Base-by-base conservation (phyloP, 2,888 invertebrate species). In the Meliscaeva auricollis region DNA sequence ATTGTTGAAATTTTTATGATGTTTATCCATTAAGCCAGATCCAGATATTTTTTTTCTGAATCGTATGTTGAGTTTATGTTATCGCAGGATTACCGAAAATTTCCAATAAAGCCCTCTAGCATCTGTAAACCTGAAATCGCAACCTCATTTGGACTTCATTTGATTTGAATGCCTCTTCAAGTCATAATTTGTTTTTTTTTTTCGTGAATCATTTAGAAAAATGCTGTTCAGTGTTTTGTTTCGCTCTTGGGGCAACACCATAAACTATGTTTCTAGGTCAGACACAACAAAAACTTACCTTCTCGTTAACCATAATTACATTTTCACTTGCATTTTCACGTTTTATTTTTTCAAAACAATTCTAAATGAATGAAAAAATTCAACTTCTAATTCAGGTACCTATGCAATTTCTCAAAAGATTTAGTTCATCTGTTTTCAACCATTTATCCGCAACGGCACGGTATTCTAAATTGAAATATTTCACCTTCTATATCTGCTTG, bases 371-470 rank as follows among this genome's bases (percentile, higher is more conserved):
- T 22, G 8, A 35, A 26, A 41, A 60, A 22, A 8, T 58, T 0
- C 13, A 38, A 26, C 15, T 46, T 32, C 4, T 6, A 13, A 30
- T n/a, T 13, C 9, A 30, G 8, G n/a, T 3, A 15, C 46, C 44
- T 20, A 5, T 8, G 1, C 46, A 48, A 32, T 17, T 58, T 30
- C 35, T 48, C 17, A 54, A 75, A 32, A 48, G 46, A 54, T 75
- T 44, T 15, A 62, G 58, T 62, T n/a, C 38, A 38, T 8, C 38
- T 13, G 13, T 13, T n/a, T n/a, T 11, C 38, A 54, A 60, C 52
- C 41, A 60, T 62, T 80, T 68, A 58, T 26, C 26, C 26, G 26
- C 26, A 58, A 66, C 73, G n/a, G n/a, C n/a, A n/a, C n/a, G n/a
- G n/a, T 41, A 73, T 38, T 72, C n/a, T 13, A 54, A 66, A 64